Percentiles rank a stretch among this genome's conserved stretches.
Conservation (phyloP, 2,797 vertebrate genomes). For the Peromyscus nudipes region DNA sequence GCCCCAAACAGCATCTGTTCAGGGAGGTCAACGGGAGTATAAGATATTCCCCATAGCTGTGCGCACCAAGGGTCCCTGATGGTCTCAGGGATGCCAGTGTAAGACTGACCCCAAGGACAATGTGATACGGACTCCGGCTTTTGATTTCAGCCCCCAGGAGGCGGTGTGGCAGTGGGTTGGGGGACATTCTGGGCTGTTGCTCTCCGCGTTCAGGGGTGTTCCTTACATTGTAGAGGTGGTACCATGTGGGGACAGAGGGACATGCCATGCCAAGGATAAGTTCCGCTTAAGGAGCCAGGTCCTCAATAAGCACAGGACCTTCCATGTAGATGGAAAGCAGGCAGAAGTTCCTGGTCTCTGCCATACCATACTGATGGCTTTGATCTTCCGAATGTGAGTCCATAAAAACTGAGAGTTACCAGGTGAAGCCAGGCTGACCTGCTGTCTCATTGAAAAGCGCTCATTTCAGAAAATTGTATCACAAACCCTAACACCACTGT, state of each 20-base stretch:
- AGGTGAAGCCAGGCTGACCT: not conserved
- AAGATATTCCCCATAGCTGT: not conserved
- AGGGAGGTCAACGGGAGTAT: not conserved
- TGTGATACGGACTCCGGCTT: too few relatives aligned
- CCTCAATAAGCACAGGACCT: not conserved
- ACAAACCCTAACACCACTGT: not conserved
- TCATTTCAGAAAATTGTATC: not conserved
- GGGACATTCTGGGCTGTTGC: not conserved
- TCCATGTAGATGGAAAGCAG: not conserved
- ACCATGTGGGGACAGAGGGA: too few relatives aligned
- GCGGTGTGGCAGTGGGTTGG: too few relatives aligned
- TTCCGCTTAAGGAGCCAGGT: not conserved
- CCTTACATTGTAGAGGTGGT: not conserved
- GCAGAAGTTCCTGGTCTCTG: not conserved
- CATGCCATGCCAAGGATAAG: not conserved
- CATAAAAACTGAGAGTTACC: too few relatives aligned
- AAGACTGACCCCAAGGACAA: not conserved
- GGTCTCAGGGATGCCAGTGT: not conserved
- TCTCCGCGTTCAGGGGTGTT: not conserved
- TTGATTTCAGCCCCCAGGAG: not conserved
- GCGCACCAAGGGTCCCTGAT: not conserved
- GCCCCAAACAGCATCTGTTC: not conserved
- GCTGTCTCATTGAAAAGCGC: not conserved
- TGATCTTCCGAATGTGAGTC: not conserved
- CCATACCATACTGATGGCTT: accelerated